These are phyloP conservation scores for Bergia sp. DNA, from an alignment of 92 coral and sea anemone genomes.

Conservation along the genomic window DNA sequence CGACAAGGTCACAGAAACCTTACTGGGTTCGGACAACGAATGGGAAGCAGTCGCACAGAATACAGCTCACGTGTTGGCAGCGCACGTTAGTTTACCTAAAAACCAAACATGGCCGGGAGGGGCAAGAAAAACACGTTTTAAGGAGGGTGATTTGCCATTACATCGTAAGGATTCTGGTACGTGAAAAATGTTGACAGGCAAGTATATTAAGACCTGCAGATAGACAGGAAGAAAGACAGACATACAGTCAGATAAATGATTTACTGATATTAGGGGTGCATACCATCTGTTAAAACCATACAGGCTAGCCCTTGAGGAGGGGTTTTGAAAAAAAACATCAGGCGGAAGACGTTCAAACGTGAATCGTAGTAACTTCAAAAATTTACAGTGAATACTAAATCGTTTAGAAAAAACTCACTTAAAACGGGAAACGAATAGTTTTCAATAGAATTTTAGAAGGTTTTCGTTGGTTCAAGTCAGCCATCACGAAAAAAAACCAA, in stretches of 20 bases:
- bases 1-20: not conserved
- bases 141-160: conserved; percentile 2
- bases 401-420: too few relatives aligned
- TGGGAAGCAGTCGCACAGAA: not conserved
- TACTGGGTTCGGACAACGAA: not conserved
- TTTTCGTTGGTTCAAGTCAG: too few relatives aligned
- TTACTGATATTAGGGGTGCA: not conserved
- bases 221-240: not conserved
- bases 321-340: too few relatives aligned
- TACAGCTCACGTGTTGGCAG: not conserved
- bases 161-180: conserved; percentile 10
- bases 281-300: too few relatives aligned
- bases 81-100: not conserved
- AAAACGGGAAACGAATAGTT: too few relatives aligned
- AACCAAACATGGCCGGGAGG: conserved; percentile 36
- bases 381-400: too few relatives aligned
- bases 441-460: too few relatives aligned
- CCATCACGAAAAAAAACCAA: not conserved
- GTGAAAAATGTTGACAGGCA: not conserved
- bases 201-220: not conserved
- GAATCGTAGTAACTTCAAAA: too few relatives aligned
- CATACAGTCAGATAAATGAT: not conserved
- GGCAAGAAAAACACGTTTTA: conserved; percentile 3
- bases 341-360: too few relatives aligned
- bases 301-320: too few relatives aligned